Base-by-base conservation (phyloP, 2,888 invertebrate genomes). In the Mythimna ferrago region DNA sequence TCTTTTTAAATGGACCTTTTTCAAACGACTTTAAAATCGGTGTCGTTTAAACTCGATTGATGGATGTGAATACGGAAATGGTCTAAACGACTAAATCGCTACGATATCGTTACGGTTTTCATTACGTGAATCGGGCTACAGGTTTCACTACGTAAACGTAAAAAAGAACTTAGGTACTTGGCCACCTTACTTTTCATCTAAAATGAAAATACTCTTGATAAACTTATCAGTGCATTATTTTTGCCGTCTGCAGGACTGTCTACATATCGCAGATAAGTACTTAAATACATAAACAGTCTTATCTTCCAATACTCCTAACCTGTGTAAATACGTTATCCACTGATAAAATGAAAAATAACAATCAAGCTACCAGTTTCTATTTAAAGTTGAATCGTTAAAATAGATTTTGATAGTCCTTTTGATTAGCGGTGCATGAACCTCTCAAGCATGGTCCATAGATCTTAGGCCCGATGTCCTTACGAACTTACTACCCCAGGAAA, bases 211-310 rank as follows among this genome's bases (percentile, higher is more conserved):
- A 6, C 38, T 21, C 16, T 32, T 16, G 9, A 26, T 9, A n/a
- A 16, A 54, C 32, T 69, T 38, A 21, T 54, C 7, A 6, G n/a
- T 7, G 21, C 32, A 56, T 41, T 64, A 44, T 56, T 54, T 21
- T 64, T 16, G 32, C 60, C 7, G 57, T 78, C 48, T 48, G 32
- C 26, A 32, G 7, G 53, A 63, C 66, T 11, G 66, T 63, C 57
- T 63, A 63, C 21, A n/a, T 57, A 66, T 11, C 62, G 38, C 21
- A 48, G 73, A 77, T 78, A 73, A 63, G 57, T 73, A 57, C 11
- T 51, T 72, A 11, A 35, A 48, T 11, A 72, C 54, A 73, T 78
- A 66, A 73, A 77, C 77, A 78, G 48, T 19, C 66, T 77, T 73
- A 77, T 77, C 77, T 66, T 51, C 51, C 56, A 71, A 32, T 77